Base-by-base conservation (phyloP, 2,113 vertebrate genomes). In the Pan paniscus region DNA sequence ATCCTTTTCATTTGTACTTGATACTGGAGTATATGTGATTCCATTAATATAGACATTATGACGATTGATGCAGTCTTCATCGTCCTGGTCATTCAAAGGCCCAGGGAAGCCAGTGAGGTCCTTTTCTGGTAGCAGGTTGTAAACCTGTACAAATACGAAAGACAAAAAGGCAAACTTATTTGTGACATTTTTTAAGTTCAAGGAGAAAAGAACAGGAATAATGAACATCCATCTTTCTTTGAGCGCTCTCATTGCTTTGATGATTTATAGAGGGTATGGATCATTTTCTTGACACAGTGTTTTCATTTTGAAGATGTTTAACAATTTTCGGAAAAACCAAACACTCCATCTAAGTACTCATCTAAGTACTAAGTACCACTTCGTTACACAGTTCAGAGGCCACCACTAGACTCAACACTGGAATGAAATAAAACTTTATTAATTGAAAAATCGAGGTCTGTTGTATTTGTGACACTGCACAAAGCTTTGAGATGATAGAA, bases 111-210 rank as follows among this genome's bases (percentile, higher is more conserved):
- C 97, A 0, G 22, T 83, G 20, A 98, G 95, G 38, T 98, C 97
- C 83, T 98, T 98, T 68, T 98, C 27, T 8, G 98, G 98, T 12
- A 99, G 98, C 80, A 98, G 92, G 1, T 97, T 8, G 79, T 99
- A 99, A 30, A 99, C 78, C 99, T 99, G 81, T 40, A 90, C 32
- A 97, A 94, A 98, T 67, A 68, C n/a, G 96, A 89, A 89, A 68
- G 57, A 78, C 0, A 27, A 18, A 59, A 80, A 5, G 32, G 16
- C n/a, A 89, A 75, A 81, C 1, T 50, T 35, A 52, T 46, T 48
- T 84, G 43, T 72, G 30, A 46, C 67, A 55, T 79, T 88, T 90
- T 50, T 93, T 88, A 91, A 81, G 14, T 43, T 12, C 0, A 67
- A 78, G 35, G n/a, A 61, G 52, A 61, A 93, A 94, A 90, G 25